Evolutionary conservation across 2,888 invertebrate genomes (phyloP).

Genomic region (Lasioglossum malachurum): DNA sequence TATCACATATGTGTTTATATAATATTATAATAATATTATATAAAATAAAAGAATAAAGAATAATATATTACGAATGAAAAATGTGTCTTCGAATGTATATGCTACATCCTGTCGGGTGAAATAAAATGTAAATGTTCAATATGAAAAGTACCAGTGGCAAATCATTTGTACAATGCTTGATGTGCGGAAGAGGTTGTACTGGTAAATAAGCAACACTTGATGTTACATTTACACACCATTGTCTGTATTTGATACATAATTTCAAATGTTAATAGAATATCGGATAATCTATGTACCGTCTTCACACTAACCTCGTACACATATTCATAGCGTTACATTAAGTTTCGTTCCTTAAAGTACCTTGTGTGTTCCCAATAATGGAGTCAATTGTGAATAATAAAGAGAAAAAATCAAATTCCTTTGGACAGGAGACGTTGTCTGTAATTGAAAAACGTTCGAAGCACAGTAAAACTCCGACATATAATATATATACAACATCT

Average conservation of each 20-base stretch:
- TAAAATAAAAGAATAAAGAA: slow-evolving; percentile 41
- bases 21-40: slow-evolving; percentile 40
- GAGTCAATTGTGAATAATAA: slow-evolving; percentile 37
- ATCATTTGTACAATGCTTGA: slow-evolving; percentile 22
- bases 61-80: slow-evolving; percentile 28
- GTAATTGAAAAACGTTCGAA: slow-evolving; percentile 4
- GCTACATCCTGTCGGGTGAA: slow-evolving; percentile 40
- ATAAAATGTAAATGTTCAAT: slow-evolving; percentile 62
- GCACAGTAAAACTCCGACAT: not conserved
- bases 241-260: slow-evolving; percentile 78
- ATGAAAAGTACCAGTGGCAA: slow-evolving; percentile 18
- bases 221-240: slow-evolving; percentile 76
- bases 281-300: slow-evolving; percentile 54
- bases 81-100: slow-evolving; percentile 41
- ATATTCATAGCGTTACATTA: slow-evolving; percentile 40
- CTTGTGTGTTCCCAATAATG: slow-evolving; percentile 52
- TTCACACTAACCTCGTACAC: slow-evolving; percentile 42
- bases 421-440: slow-evolving; percentile 10
- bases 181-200: slow-evolving; percentile 22
- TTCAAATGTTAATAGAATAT: slow-evolving; percentile 60
- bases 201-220: slow-evolving; percentile 56
- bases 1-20: slow-evolving; percentile 49
- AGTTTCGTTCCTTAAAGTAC: slow-evolving; percentile 35
- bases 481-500: slow-evolving; percentile 51
- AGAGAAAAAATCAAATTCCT: slow-evolving; percentile 17